These are phyloP conservation scores for Carlito syrichta DNA, from an alignment of 2,113 vertebrate species.

Conservation along the genomic window DNA sequence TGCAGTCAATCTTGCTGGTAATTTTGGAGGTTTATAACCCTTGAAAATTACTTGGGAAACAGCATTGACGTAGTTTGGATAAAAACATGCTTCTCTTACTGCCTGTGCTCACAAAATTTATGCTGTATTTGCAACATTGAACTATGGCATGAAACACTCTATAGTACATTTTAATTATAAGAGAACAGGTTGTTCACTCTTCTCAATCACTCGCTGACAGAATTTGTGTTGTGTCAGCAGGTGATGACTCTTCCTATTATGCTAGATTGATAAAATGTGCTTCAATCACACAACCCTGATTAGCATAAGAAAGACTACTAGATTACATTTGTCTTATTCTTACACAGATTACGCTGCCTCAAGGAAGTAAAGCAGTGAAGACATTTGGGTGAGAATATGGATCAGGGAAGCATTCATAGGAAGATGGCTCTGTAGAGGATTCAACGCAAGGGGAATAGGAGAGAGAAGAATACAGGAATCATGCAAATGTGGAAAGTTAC, in stretches of 20 bases:
- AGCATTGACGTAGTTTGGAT: neutral
- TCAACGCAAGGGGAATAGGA: neutral
- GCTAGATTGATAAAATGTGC: neutral
- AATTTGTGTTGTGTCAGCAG: neutral
- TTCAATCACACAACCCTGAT: neutral
- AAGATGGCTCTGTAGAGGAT: neutral
- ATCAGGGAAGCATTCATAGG: neutral
- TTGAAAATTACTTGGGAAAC: constrained; percentile 42
- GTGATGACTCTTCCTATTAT: neutral
- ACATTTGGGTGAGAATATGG: neutral
- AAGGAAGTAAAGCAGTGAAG: neutral
- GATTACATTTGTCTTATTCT: neutral
- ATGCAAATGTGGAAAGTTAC: neutral
- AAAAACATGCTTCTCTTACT: constrained; percentile 23
- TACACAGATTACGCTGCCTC: neutral
- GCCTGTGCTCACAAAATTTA: constrained; percentile 24
- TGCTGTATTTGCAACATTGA: constrained; percentile 6
- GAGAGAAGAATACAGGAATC: neutral
- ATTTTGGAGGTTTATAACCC: constrained; percentile 29
- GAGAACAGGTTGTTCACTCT: neutral
- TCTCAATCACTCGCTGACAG: neutral
- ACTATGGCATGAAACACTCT: neutral
- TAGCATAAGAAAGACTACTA: neutral
- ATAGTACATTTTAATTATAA: neutral
- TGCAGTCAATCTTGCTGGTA: neutral